Evolutionary conservation across 2,797 vertebrate genomes (phyloP).

Genomic region (Thaleichthys pacificus): DNA sequence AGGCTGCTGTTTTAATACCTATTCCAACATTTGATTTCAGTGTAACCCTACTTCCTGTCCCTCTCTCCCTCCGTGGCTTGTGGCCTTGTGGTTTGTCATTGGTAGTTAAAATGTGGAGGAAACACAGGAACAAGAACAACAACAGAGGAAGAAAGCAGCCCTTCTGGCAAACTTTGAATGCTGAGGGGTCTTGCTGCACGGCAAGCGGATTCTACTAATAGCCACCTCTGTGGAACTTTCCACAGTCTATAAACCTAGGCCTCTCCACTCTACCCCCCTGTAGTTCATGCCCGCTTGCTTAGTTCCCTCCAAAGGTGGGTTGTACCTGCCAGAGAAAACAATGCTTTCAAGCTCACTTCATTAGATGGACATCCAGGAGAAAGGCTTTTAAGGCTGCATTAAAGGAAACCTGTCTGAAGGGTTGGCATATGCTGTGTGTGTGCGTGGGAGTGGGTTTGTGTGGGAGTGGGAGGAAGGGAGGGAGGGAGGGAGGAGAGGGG

Average conservation of each 20-base stretch:
- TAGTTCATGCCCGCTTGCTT: conserved; percentile 53
- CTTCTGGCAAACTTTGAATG: conserved; percentile 64
- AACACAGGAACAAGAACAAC: conserved; percentile 1
- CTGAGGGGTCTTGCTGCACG: conserved; percentile 51
- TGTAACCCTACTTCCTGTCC: conserved; percentile 28
- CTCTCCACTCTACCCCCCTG: conserved; percentile 52
- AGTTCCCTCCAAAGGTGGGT: conserved; percentile 53
- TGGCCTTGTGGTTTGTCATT: conserved; percentile 34
- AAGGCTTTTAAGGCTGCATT: conserved; percentile 63
- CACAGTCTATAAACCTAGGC: conserved; percentile 47
- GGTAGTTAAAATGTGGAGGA: conserved; percentile 46
- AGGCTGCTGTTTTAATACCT: conserved; percentile 45
- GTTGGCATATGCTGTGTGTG: conserved; percentile 40
- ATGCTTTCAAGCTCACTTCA: conserved; percentile 69
- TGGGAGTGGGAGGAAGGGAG: neutral
- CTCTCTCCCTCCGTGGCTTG: neutral
- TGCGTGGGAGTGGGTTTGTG: conserved; percentile 19
- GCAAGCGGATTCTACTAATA: conserved; percentile 33
- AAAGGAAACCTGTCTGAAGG: conserved; percentile 61
- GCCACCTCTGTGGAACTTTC: conserved; percentile 7
- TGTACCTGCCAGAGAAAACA: conserved; percentile 63
- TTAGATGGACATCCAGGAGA: conserved; percentile 65
- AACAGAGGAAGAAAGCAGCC: conserved; percentile 42
- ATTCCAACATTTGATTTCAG: conserved; percentile 46
- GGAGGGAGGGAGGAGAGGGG: neutral